Conservation (phyloP, 2,888 invertebrate genomes). For the Marasmarcha lunaedactyla region DNA sequence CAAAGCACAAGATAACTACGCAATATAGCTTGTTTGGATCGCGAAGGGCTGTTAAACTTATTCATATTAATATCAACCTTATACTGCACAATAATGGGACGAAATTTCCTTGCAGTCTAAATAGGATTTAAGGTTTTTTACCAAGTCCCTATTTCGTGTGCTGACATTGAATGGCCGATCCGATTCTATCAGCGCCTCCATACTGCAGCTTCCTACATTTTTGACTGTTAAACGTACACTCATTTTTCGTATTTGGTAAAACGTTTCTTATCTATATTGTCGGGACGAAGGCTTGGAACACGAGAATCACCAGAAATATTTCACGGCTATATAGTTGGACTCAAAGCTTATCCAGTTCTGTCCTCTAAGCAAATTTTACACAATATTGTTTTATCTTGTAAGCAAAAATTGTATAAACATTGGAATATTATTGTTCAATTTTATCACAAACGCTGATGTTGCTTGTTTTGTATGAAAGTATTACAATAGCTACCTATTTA, state of each 20-base stretch:
- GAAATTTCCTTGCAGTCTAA: too few relatives aligned
- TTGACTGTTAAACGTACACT: constrained; percentile 17
- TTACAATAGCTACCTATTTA: too few relatives aligned
- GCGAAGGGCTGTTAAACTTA: constrained; percentile 11
- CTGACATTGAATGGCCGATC: constrained; percentile 38
- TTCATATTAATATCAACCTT: constrained; percentile 1
- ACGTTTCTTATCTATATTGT: constrained; percentile 6
- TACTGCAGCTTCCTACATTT: constrained; percentile 18
- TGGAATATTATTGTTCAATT: too few relatives aligned
- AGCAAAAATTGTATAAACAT: too few relatives aligned
- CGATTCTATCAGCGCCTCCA: constrained; percentile 39
- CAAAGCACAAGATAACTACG: constrained; percentile 5
- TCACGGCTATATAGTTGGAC: too few relatives aligned
- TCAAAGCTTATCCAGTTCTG: too few relatives aligned
- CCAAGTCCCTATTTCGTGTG: constrained; percentile 14
- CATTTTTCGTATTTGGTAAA: constrained; percentile 17
- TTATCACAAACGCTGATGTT: too few relatives aligned
- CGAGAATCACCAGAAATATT: too few relatives aligned
- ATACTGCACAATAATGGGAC: constrained; percentile 1
- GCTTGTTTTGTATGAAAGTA: too few relatives aligned
- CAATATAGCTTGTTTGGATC: constrained; percentile 17
- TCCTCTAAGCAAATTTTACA: too few relatives aligned
- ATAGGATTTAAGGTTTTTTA: too few relatives aligned
- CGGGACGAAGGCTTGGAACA: constrained; percentile 1
- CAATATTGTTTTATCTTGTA: too few relatives aligned